Percentiles rank a stretch among this genome's conserved stretches.
These are phyloP conservation scores for human DNA, from an alignment of 2,113 vertebrate species.

Conservation along the genomic window DNA sequence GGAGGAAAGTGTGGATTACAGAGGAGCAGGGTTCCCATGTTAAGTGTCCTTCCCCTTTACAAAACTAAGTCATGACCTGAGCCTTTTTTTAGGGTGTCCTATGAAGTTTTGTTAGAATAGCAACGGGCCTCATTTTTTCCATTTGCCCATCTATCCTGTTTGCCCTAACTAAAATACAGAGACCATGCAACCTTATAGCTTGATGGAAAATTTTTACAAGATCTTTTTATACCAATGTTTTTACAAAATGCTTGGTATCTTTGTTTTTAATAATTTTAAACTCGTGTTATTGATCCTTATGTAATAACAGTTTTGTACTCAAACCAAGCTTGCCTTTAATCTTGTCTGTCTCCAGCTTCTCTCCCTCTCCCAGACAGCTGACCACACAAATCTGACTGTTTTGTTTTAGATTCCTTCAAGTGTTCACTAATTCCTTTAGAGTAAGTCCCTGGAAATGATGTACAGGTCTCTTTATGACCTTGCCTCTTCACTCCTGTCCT, in stretches of 20 bases:
- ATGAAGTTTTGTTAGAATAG: not conserved
- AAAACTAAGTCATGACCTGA: not conserved
- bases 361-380: not conserved
- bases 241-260: not conserved
- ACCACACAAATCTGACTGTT: not conserved
- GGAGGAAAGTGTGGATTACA: not conserved
- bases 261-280: slow-evolving; percentile 1
- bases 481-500: not conserved
- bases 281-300: not conserved
- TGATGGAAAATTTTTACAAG: slow-evolving; percentile 3
- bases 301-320: not conserved
- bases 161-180: slow-evolving; percentile 17
- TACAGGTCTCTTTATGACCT: not conserved
- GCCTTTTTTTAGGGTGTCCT: not conserved
- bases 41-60: not conserved
- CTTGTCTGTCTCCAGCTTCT: not conserved
- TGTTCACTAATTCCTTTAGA: not conserved
- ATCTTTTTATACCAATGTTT: not conserved
- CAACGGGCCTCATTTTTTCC: not conserved
- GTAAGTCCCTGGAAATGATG: not conserved
- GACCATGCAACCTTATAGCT: not conserved
- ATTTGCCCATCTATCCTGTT: not conserved
- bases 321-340: not conserved
- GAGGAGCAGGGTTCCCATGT: not conserved
- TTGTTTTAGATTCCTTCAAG: not conserved